Percentiles rank a stretch among this genome's conserved stretches.
phyloP scores from a whole-genome alignment of 2,113 vertebrate genomes.

The Taurulus bubalis region DNA sequence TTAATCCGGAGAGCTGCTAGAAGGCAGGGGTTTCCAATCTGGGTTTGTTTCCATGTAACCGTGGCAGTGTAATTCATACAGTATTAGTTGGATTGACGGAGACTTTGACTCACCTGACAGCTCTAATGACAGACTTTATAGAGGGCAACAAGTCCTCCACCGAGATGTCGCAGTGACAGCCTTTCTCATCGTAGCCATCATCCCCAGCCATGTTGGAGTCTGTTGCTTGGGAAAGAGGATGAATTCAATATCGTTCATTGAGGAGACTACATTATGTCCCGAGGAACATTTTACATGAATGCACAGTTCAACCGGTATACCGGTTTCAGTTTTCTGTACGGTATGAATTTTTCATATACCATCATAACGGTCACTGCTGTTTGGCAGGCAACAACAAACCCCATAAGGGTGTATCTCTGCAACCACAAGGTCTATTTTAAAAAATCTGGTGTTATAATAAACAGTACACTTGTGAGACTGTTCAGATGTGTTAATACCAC shows the following conservation, averaged over 20 bases:
- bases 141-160: slow-evolving; percentile 94
- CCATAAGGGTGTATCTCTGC: too few species aligned
- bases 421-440: too few species aligned
- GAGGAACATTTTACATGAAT: neutral
- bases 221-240: slow-evolving; percentile 75
- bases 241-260: neutral
- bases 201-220: slow-evolving; percentile 90
- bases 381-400: too few species aligned
- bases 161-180: slow-evolving; percentile 95
- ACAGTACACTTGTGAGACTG: too few species aligned
- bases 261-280: neutral
- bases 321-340: too few species aligned
- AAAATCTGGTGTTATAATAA: too few species aligned
- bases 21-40: slow-evolving; percentile 10
- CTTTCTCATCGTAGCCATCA: slow-evolving; percentile 93
- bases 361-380: too few species aligned
- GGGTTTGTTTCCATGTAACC: slow-evolving; percentile 19
- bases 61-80: neutral
- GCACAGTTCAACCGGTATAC: too few species aligned
- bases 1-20: slow-evolving; percentile 20
- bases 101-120: slow-evolving; percentile 88
- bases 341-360: too few species aligned
- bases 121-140: slow-evolving; percentile 94
- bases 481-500: too few species aligned
- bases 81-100: neutral